Evolutionary conservation across 2,113 vertebrate genomes (phyloP).

Genomic region (Australoheros scitulus): DNA sequence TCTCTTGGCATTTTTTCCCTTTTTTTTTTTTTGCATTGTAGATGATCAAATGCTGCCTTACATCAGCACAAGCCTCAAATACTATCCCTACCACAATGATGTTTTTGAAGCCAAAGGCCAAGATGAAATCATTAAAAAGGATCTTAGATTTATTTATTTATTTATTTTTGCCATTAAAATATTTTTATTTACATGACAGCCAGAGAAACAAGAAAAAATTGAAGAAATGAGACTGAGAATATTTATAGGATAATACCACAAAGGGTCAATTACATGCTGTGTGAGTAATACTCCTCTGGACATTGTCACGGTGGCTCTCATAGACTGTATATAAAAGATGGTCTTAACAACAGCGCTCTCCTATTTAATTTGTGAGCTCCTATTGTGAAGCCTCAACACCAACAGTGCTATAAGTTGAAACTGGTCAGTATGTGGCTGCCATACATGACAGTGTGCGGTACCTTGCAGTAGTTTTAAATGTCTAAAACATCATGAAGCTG

Average conservation of each 20-base stretch:
- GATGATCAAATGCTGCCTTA: constrained; percentile 49
- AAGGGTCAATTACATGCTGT: background rate
- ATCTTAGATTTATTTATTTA: background rate
- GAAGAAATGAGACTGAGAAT: background rate
- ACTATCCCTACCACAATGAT: background rate
- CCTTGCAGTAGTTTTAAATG: background rate
- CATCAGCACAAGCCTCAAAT: constrained; percentile 42
- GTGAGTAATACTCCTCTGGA: background rate
- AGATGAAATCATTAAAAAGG: constrained; percentile 2
- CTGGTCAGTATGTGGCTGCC: background rate
- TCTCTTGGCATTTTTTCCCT: constrained; percentile 18
- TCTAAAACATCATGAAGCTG: no score
- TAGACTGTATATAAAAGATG: background rate
- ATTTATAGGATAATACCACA: background rate
- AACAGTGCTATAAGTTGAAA: background rate
- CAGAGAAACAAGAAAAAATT: background rate
- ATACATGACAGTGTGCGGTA: background rate
- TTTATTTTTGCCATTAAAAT: background rate
- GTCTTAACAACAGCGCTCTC: background rate
- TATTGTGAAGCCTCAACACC: background rate
- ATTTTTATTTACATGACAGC: background rate
- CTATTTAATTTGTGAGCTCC: background rate
- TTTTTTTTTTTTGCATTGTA: constrained; percentile 7
- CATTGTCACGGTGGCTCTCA: background rate
- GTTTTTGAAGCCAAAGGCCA: constrained; percentile 32